Base-by-base conservation (phyloP, 2,113 vertebrate genomes). In the Seriola dumerili region DNA sequence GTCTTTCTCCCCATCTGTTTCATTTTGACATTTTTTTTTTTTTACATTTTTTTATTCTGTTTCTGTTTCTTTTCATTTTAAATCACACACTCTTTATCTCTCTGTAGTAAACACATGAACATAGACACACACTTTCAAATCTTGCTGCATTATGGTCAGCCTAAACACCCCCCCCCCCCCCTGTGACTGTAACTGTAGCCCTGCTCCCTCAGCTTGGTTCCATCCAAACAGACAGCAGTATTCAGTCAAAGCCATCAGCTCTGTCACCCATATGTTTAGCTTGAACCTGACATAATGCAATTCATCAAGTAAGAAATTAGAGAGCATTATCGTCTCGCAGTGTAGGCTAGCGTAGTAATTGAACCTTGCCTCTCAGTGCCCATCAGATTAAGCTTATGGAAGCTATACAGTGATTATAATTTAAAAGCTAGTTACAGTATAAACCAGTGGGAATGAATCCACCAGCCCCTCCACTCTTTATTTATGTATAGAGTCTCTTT, bases 401-500 rank as follows among this genome's bases (percentile, higher is more conserved):
- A 86, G 81, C 84, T 52, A 16, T 67, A 25, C 40, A 11, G 80
- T 83, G 86, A 89, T 85, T 89, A 77, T 40, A 80, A 85, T 90
- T 85, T 87, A 84, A 91, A 88, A 90, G 76, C 80, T 71, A 83
- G 72, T 85, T 79, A 38, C 65, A 78, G 34, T 72, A 44, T 75
- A 80, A 91, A 83, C 89, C 82, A 72, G 54, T 76, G 71, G 66
- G 77, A 91, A 84, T n/a, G 73, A 71, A 52, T 84, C 84, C 88
- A 75, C 66, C 72, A 48, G 79, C 67, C 55, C 70, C 77, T 92
- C 85, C 79, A 73, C 59, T 83, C 85, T 86, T 84, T 92, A 90
- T 94, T 93, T 94, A 93, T 80, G 64, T 85, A 81, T 40, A 55
- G 84, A 29, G 76, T 87, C 85, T 88, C 78, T 88, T 80, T 88